A percentile compares a stretch with the other conserved stretches of the same genome.
Conservation (phyloP, 2,797 vertebrate species). For the Macroramphosus scolopax region DNA sequence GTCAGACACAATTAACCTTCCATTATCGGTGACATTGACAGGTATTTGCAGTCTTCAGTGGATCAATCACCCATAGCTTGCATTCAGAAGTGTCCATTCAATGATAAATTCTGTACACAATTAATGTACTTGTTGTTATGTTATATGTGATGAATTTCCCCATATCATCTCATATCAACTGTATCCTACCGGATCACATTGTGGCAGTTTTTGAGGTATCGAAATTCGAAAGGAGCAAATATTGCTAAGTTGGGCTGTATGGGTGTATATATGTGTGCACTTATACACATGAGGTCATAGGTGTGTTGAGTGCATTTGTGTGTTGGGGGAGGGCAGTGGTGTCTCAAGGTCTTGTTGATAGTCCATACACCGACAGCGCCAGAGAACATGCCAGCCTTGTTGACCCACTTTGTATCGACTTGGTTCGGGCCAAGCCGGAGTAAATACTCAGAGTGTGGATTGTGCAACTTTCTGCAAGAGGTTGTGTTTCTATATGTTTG, state of each 20-base stretch:
- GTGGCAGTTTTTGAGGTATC: no score
- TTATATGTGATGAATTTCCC: no score
- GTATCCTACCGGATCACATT: no score
- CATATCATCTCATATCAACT: no score
- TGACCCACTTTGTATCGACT: constrained; percentile 65
- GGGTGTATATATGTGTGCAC: constrained; percentile 36
- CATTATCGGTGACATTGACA: no score
- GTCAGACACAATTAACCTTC: no score
- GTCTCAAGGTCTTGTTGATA: constrained; percentile 74
- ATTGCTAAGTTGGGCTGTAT: constrained; percentile 17
- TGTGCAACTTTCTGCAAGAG: constrained; percentile 31
- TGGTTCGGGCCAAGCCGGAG: constrained; percentile 34
- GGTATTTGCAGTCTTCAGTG: no score
- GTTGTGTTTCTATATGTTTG: constrained; percentile 8
- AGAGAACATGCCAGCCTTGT: constrained; percentile 66
- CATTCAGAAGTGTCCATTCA: no score
- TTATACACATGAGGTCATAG: constrained; percentile 53
- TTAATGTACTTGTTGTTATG: no score
- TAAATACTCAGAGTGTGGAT: constrained; percentile 65
- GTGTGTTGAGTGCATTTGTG: constrained; percentile 46
- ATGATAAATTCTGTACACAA: no score
- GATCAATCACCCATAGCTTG: no score
- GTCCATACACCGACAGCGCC: constrained; percentile 65
- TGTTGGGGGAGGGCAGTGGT: constrained; percentile 30
- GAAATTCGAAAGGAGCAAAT: no score